Evolutionary conservation across 2,113 vertebrate genomes (phyloP).

Genomic region (Plecturocebus donacophilus): DNA sequence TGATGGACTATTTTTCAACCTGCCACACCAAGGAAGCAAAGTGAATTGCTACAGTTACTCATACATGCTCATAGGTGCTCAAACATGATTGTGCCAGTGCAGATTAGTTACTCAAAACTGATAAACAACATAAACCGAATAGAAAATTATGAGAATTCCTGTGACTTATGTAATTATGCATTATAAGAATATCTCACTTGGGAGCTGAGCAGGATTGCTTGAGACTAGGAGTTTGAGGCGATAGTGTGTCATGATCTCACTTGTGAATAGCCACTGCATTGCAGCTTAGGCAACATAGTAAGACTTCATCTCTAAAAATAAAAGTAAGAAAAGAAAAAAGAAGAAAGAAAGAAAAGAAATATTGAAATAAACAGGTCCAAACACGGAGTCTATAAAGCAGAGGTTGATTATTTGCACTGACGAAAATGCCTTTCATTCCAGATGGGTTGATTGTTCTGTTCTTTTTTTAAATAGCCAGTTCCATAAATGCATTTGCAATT

Average conservation of each 20-base stretch:
- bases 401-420: background rate
- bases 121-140: background rate
- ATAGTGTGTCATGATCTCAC: background rate
- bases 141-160: background rate
- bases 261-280: background rate
- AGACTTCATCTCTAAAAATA: background rate
- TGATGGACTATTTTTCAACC: background rate
- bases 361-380: background rate
- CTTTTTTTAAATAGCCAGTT: background rate
- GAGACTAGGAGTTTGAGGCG: background rate
- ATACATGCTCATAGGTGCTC: background rate
- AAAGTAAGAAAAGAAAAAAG: background rate
- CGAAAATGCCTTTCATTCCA: background rate
- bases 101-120: slow-evolving; percentile 15
- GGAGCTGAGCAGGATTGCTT: background rate
- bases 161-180: background rate
- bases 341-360: background rate
- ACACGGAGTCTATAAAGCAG: background rate
- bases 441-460: background rate
- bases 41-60: background rate
- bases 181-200: background rate
- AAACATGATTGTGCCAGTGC: background rate
- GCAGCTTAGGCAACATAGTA: background rate
- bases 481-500: background rate
- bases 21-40: background rate